A percentile compares a stretch with the other conserved stretches of the same genome.
Evolutionary conservation across 2,888 invertebrate genomes (phyloP).

Genomic region (Zelleria hepariella): DNA sequence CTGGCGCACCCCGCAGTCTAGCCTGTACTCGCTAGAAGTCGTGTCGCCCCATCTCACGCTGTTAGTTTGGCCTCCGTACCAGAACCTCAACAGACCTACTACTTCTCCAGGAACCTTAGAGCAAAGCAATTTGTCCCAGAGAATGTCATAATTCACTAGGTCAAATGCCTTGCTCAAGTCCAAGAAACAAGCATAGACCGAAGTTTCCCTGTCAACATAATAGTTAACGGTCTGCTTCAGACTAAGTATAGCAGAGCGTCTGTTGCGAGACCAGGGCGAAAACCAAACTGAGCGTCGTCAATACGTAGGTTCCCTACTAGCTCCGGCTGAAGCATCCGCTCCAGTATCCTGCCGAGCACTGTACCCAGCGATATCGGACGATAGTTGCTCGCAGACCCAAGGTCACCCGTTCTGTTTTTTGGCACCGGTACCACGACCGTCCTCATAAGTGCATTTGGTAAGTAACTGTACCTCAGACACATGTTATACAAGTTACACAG

Average conservation of each 20-base stretch:
- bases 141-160: constrained; percentile 15
- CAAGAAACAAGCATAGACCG: constrained; percentile 14
- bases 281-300: constrained; percentile 17
- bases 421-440: constrained; percentile 10
- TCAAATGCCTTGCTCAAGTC: constrained; percentile 16
- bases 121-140: constrained; percentile 13
- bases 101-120: constrained; percentile 11
- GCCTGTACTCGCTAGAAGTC: constrained; percentile 11
- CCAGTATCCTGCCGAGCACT: constrained; percentile 14
- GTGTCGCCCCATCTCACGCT: constrained; percentile 11
- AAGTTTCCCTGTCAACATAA: constrained; percentile 5
- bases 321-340: constrained; percentile 12
- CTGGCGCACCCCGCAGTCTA: constrained; percentile 17
- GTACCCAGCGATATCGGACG: constrained; percentile 16
- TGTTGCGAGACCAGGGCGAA: constrained; percentile 14
- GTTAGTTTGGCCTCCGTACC: constrained; percentile 10
- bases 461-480: constrained; percentile 3
- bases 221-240: constrained; percentile 12
- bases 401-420: constrained; percentile 15
- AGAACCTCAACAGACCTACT: constrained; percentile 7
- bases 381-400: constrained; percentile 10
- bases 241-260: constrained; percentile 15
- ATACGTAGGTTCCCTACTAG: constrained; percentile 6
- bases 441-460: constrained; percentile 10
- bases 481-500: neutral